Evolutionary conservation across 2,113 vertebrate genomes (phyloP).

Genomic region (Climacteris rufus): DNA sequence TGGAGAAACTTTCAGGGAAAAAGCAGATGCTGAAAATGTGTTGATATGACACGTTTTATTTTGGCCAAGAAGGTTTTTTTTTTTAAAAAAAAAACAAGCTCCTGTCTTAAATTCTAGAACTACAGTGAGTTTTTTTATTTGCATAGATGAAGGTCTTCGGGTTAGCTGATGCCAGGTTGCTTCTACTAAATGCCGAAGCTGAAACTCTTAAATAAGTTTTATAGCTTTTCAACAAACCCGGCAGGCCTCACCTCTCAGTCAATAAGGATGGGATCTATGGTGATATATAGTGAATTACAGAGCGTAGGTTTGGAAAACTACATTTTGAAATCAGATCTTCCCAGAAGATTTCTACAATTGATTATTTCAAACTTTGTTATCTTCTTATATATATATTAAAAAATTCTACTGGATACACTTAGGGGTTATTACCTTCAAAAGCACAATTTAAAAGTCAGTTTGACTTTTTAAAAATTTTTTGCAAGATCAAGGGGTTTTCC

Average conservation of each 20-base stretch:
- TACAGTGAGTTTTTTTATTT: not conserved
- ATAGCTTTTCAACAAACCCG: constrained; percentile 1
- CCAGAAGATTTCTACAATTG: not conserved
- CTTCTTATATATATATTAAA: not conserved
- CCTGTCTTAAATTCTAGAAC: not conserved
- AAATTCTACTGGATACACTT: not conserved
- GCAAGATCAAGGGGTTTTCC: not conserved
- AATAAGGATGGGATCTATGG: not conserved
- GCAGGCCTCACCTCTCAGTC: not conserved
- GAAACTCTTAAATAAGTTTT: not conserved
- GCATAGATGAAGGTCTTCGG: not conserved
- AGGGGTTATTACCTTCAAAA: not conserved
- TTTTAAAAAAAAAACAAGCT: not conserved
- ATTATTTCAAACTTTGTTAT: constrained; percentile 26
- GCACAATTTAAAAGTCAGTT: not conserved
- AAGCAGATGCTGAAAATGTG: not conserved
- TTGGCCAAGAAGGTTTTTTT: not conserved
- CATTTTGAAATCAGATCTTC: constrained; percentile 6
- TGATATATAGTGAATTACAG: constrained; percentile 15
- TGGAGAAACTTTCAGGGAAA: not conserved
- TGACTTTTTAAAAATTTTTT: not conserved
- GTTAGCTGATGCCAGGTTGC: not conserved
- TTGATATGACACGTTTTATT: not conserved
- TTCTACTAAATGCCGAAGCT: constrained; percentile 2
- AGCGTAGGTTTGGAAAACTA: not conserved